Evolutionary conservation across 2,888 invertebrate species (phyloP).

Genomic region (Stenodera caucasica): DNA sequence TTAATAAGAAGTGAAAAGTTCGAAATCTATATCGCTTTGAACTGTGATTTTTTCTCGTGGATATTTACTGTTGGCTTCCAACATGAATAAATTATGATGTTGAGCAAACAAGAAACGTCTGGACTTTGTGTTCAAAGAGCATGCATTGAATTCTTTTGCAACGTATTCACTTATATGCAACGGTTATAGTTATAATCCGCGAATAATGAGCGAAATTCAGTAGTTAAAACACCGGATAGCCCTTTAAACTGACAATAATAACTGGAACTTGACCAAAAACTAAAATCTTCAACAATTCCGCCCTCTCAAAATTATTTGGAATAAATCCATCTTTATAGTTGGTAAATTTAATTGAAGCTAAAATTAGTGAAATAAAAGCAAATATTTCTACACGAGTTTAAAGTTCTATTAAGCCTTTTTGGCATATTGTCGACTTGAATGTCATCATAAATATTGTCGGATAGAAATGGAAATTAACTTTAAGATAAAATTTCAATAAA

Average conservation of each 20-base stretch:
- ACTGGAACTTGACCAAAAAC: too few species aligned
- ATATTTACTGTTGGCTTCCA: not conserved
- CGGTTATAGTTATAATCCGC: slow-evolving; percentile 27
- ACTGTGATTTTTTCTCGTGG: not conserved
- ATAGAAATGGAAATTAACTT: not conserved
- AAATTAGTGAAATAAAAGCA: not conserved
- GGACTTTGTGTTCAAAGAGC: slow-evolving; percentile 16
- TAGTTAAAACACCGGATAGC: slow-evolving; percentile 13
- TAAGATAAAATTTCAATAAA: not conserved
- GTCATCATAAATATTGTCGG: not conserved
- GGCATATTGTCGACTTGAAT: not conserved
- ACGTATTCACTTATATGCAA: slow-evolving; percentile 24
- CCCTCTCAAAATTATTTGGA: too few species aligned
- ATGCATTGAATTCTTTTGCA: slow-evolving; percentile 21
- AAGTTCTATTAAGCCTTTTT: not conserved
- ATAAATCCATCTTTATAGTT: not conserved
- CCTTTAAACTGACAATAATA: too few species aligned
- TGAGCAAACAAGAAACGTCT: slow-evolving; percentile 18
- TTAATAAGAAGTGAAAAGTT: not conserved
- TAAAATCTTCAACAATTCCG: too few species aligned
- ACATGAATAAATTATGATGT: slow-evolving; percentile 21
- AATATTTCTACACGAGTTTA: not conserved
- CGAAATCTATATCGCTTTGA: not conserved
- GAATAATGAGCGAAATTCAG: slow-evolving; percentile 29
- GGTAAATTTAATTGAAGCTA: not conserved